Percentiles rank a stretch among this genome's conserved stretches.
Conservation (phyloP, 2,888 invertebrate species). For the Agrotis puta region DNA sequence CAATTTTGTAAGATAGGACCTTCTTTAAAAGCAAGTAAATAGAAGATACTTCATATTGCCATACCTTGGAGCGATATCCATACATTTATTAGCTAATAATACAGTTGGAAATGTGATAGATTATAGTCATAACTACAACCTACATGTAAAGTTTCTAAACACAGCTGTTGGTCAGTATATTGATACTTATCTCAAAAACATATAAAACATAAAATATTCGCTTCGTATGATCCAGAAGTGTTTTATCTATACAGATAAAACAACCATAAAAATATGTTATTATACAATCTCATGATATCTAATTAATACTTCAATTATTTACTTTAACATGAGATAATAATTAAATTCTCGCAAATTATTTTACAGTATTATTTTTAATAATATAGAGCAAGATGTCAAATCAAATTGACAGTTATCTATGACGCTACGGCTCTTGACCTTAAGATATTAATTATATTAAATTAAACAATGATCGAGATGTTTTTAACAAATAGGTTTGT, state of each 20-base stretch:
- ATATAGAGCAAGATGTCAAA: conserved; percentile 25
- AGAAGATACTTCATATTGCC: background rate
- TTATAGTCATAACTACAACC: background rate
- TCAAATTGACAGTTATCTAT: conserved; percentile 33
- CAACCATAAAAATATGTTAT: conserved; percentile 25
- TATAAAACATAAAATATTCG: conserved; percentile 14
- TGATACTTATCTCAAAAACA: conserved; percentile 12
- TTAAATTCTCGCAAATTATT: conserved; percentile 40
- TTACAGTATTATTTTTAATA: conserved; percentile 37
- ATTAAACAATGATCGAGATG: conserved; percentile 38
- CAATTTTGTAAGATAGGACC: conserved; percentile 10
- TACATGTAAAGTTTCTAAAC: conserved; percentile 25
- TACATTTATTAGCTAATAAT: conserved; percentile 28
- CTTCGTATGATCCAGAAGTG: conserved; percentile 20
- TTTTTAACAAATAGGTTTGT: conserved; percentile 32
- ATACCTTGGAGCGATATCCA: conserved; percentile 17
- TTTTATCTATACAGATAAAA: conserved; percentile 36
- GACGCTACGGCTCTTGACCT: conserved; percentile 35
- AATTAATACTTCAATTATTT: conserved; percentile 47
- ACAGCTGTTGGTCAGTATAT: conserved; percentile 18
- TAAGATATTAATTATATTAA: conserved; percentile 46
- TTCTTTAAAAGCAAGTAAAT: conserved; percentile 1
- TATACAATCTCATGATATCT: conserved; percentile 23
- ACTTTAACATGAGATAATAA: conserved; percentile 27
- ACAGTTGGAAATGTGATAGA: conserved; percentile 29